Conservation (phyloP, 37 sponge, comb jelly and placozoan genomes). For the Spongilla lacustris region DNA sequence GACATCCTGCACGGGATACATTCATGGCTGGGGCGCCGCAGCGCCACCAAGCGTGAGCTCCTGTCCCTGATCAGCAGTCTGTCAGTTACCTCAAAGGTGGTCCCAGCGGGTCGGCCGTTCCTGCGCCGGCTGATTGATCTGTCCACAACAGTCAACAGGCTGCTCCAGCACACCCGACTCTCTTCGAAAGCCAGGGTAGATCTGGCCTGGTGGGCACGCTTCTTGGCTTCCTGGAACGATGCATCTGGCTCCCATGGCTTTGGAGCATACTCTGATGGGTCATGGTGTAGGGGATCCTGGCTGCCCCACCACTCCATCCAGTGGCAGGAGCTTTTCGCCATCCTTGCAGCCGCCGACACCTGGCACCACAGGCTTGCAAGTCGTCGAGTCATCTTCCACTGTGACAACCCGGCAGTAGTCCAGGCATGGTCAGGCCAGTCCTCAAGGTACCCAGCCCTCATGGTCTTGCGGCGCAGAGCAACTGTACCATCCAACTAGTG, state of each 20-base stretch:
- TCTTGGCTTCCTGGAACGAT: conserved; percentile 17
- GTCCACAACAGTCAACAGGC: not conserved
- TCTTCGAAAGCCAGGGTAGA: not conserved
- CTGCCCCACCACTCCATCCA: too few species aligned
- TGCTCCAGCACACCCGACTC: conserved; percentile 8
- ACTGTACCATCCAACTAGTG: conserved; percentile 8
- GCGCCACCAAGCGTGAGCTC: too few species aligned
- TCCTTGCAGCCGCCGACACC: conserved; percentile 15
- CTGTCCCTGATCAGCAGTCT: conserved; percentile 40
- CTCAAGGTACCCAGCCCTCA: conserved; percentile 26
- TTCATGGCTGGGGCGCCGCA: too few species aligned
- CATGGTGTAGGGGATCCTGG: too few species aligned
- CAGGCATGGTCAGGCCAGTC: conserved; percentile 12
- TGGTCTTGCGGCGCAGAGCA: conserved; percentile 4
- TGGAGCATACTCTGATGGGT: too few species aligned
- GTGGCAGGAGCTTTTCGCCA: conserved; percentile 41
- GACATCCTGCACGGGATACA: too few species aligned
- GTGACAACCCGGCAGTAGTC: conserved; percentile 41
- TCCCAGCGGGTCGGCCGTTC: conserved; percentile 30
- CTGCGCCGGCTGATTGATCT: conserved; percentile 38
- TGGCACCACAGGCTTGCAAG: conserved; percentile 18
- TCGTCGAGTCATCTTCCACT: conserved; percentile 16
- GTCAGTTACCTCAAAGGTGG: conserved; percentile 10
- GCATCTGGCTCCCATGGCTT: too few species aligned
- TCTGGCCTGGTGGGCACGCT: conserved; percentile 24